A percentile compares a stretch with the other conserved stretches of the same genome.
These are phyloP conservation scores for Scomberomorus guttatus DNA, from an alignment of 2,797 vertebrate species.

Conservation along the genomic window DNA sequence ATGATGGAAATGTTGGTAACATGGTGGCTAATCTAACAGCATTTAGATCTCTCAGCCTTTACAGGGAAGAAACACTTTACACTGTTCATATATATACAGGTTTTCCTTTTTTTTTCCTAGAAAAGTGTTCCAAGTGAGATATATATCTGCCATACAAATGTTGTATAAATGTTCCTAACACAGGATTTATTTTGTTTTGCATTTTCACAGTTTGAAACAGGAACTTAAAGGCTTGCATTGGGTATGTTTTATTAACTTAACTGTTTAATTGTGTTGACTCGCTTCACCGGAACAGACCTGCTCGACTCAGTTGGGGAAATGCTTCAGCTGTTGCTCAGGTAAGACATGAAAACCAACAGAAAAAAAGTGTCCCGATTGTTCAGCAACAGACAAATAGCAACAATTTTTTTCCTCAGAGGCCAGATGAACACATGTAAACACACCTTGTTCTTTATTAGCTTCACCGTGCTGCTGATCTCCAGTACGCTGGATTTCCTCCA, in stretches of 20 bases:
- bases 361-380: slow-evolving; percentile 49
- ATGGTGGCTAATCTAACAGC: slow-evolving; percentile 52
- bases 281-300: slow-evolving; percentile 31
- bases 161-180: slow-evolving; percentile 76
- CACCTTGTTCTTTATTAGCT: slow-evolving; percentile 25
- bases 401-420: slow-evolving; percentile 26
- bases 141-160: slow-evolving; percentile 78
- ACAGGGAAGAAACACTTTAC: slow-evolving; percentile 60
- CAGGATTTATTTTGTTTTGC: slow-evolving; percentile 58
- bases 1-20: slow-evolving; percentile 45
- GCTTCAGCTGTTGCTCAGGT: slow-evolving; percentile 53
- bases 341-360: slow-evolving; percentile 47
- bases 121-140: slow-evolving; percentile 73
- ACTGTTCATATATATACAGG: slow-evolving; percentile 55
- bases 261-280: slow-evolving; percentile 21
- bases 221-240: slow-evolving; percentile 51
- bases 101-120: slow-evolving; percentile 69
- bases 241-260: slow-evolving; percentile 37
- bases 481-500: slow-evolving; percentile 5
- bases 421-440: slow-evolving; percentile 35
- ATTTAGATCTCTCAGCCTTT: slow-evolving; percentile 56
- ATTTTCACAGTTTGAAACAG: slow-evolving; percentile 76
- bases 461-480: slow-evolving; percentile 14
- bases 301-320: slow-evolving; percentile 32
- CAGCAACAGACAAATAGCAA: slow-evolving; percentile 33